phyloP scores from a whole-genome alignment of 2,797 vertebrate species.

The Gymnoscopelus braueri region DNA sequence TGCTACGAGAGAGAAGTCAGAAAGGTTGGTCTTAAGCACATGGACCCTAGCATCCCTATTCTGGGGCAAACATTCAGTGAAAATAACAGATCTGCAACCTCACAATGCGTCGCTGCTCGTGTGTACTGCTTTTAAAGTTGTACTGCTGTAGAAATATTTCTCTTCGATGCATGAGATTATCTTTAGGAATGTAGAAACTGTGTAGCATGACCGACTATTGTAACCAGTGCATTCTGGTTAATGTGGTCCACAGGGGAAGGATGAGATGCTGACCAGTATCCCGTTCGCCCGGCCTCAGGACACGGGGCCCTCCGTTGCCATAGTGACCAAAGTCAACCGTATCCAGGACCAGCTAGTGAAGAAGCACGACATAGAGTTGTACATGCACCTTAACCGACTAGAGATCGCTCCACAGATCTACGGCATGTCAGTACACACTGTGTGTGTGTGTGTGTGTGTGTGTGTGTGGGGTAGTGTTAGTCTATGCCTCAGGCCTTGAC shows the following conservation, averaged over 20 bases:
- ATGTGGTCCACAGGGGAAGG: constrained; percentile 85
- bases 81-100: too few relatives aligned
- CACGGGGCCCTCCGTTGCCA: constrained; percentile 93
- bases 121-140: neutral
- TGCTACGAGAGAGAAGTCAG: constrained; percentile 94
- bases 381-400: constrained; percentile 97
- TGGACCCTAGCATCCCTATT: too few relatives aligned
- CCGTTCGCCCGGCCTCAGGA: constrained; percentile 98
- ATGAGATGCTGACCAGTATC: constrained; percentile 91
- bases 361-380: constrained; percentile 95
- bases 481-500: too few relatives aligned
- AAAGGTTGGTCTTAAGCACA: constrained; percentile 82
- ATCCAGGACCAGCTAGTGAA: constrained; percentile 98
- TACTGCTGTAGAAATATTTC: too few relatives aligned
- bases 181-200: too few relatives aligned
- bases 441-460: constrained; percentile 10
- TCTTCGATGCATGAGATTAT: too few relatives aligned
- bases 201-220: too few relatives aligned
- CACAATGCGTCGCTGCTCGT: too few relatives aligned
- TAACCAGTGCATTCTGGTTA: too few relatives aligned
- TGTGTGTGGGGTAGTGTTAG: constrained; percentile 8
- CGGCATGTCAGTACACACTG: constrained; percentile 91
- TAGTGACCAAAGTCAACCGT: constrained; percentile 98
- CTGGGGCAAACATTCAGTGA: too few relatives aligned
- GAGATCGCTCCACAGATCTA: constrained; percentile 99